These are phyloP conservation scores for Lithosia quadra DNA, from an alignment of 2,888 invertebrate species.

Conservation along the genomic window DNA sequence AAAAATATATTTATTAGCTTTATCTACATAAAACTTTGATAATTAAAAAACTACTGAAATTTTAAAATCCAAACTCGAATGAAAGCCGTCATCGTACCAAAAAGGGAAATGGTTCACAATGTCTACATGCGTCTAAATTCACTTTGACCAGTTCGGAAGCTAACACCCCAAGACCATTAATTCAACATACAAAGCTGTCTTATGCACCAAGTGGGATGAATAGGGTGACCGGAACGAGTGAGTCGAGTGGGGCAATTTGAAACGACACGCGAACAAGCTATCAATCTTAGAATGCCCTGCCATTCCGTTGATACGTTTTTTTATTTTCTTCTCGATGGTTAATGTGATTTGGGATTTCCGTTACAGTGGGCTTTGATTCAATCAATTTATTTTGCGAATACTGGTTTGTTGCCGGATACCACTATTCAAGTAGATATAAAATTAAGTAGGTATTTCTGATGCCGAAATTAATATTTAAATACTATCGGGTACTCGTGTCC, in stretches of 20 bases:
- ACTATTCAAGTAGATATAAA: background rate
- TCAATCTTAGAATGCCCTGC: constrained; percentile 61
- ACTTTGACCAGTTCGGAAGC: constrained; percentile 38
- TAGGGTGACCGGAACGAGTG: constrained; percentile 17
- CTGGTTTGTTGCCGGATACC: constrained; percentile 7
- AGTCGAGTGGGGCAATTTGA: constrained; percentile 50
- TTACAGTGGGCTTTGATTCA: constrained; percentile 25
- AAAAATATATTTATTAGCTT: too few species aligned
- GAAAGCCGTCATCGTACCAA: background rate
- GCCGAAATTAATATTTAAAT: background rate
- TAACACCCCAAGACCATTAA: constrained; percentile 45
- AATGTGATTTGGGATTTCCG: constrained; percentile 35
- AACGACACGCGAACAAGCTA: constrained; percentile 58
- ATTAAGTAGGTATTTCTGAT: background rate
- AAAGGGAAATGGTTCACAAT: constrained; percentile 18
- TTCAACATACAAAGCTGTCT: constrained; percentile 43
- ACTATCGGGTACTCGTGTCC: background rate
- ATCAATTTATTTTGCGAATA: constrained; percentile 14
- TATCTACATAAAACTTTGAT: background rate
- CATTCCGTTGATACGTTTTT: constrained; percentile 31
- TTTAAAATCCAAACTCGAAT: background rate
- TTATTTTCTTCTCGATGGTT: constrained; percentile 33
- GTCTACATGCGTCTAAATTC: constrained; percentile 47
- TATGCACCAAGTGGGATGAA: constrained; percentile 31
- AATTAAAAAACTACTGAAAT: background rate